A percentile compares a stretch with the other conserved stretches of the same genome.
phyloP scores from a whole-genome alignment of 2,888 invertebrate genomes.

The Latrodectus hesperus region DNA sequence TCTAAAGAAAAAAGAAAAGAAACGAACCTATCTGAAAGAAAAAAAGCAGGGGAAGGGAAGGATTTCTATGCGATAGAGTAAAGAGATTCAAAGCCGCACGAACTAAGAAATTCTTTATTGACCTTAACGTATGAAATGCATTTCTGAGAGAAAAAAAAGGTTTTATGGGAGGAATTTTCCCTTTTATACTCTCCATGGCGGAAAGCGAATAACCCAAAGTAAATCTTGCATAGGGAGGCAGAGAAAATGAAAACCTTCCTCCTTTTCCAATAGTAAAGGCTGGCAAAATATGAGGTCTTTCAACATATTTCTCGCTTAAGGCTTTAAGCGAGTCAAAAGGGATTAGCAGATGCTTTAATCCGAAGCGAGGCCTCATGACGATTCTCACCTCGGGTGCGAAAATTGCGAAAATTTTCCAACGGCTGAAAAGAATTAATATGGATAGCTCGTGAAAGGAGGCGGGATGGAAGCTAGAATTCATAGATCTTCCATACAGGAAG shows the following conservation, averaged over 20 bases:
- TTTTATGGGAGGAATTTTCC: slow-evolving; percentile 17
- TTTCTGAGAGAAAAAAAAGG: slow-evolving; percentile 3
- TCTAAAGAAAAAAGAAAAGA: too few species aligned
- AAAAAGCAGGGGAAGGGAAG: not conserved
- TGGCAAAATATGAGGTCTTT: slow-evolving; percentile 31
- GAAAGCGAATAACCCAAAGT: slow-evolving; percentile 3
- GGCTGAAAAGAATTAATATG: slow-evolving; percentile 20
- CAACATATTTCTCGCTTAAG: slow-evolving; percentile 26
- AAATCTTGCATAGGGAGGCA: not conserved
- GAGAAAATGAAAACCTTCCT: slow-evolving; percentile 17
- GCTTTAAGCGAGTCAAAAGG: slow-evolving; percentile 20
- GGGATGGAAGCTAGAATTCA: not conserved
- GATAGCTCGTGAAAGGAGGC: not conserved
- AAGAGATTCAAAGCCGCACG: not conserved
- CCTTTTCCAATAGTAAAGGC: not conserved
- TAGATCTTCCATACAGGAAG: not conserved
- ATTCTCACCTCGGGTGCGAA: not conserved
- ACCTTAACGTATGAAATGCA: slow-evolving; percentile 27
- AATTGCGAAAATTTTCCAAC: not conserved
- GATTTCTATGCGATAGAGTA: not conserved
- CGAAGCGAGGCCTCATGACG: not conserved
- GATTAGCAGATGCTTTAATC: slow-evolving; percentile 22
- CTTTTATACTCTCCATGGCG: not conserved
- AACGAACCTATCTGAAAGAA: not conserved
- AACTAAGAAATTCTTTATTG: slow-evolving; percentile 20